Percentiles rank a stretch among this genome's conserved stretches.
phyloP scores from a whole-genome alignment of 2,888 invertebrate genomes.

The Harpalus rubripes region DNA sequence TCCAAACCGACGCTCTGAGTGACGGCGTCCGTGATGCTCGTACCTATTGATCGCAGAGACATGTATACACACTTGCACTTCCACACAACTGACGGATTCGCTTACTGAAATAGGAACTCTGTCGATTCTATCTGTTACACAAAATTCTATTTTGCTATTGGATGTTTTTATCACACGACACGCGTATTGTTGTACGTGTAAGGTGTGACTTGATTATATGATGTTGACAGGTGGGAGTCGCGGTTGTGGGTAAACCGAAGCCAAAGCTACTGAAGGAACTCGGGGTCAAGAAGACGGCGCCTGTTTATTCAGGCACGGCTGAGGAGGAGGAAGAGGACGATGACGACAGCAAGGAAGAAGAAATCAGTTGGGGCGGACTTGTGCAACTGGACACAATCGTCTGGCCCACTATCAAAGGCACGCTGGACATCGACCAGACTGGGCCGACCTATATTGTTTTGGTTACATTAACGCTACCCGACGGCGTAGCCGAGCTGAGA shows the following conservation, averaged over 20 bases:
- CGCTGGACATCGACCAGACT: slow-evolving; percentile 80
- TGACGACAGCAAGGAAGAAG: slow-evolving; percentile 77
- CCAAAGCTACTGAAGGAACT: slow-evolving; percentile 75
- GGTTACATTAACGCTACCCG: slow-evolving; percentile 79
- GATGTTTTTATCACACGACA: too few species aligned
- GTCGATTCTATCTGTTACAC: slow-evolving; percentile 22
- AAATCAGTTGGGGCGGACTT: slow-evolving; percentile 79
- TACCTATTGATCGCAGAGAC: slow-evolving; percentile 60
- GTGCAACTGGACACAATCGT: slow-evolving; percentile 80
- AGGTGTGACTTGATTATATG: background rate
- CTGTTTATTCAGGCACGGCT: slow-evolving; percentile 73
- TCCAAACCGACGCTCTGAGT: slow-evolving; percentile 5
- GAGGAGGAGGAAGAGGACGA: slow-evolving; percentile 74
- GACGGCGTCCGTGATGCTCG: slow-evolving; percentile 41
- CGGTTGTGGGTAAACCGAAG: slow-evolving; percentile 75
- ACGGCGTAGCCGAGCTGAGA: slow-evolving; percentile 79
- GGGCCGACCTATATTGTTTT: slow-evolving; percentile 77
- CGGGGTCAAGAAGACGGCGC: slow-evolving; percentile 73
- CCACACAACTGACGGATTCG: slow-evolving; percentile 51
- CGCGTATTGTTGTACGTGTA: too few species aligned
- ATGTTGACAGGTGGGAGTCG: slow-evolving; percentile 76
- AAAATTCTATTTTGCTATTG: background rate
- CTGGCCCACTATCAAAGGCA: slow-evolving; percentile 81
- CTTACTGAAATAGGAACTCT: slow-evolving; percentile 32
- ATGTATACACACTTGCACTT: slow-evolving; percentile 52